Conservation (phyloP, 2,888 invertebrate species). For the Phengaris arion region DNA sequence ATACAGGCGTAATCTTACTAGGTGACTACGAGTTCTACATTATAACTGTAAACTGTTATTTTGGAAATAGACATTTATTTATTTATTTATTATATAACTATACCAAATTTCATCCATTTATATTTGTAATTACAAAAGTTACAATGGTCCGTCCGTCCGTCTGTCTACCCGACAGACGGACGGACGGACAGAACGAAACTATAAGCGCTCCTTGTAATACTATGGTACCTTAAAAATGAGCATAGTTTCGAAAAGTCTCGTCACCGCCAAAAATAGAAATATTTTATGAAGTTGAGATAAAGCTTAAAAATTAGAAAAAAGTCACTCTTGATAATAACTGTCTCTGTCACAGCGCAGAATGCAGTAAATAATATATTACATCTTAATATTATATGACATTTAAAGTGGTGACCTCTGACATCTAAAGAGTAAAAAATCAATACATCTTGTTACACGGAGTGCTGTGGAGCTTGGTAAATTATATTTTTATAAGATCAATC, state of each 20-base stretch:
- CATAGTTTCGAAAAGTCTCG: background rate
- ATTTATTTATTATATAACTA: no score
- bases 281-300: background rate
- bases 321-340: background rate
- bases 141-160: no score
- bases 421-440: constrained; percentile 16
- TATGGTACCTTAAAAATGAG: no score
- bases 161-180: no score
- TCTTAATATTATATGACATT: constrained; percentile 13
- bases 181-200: no score
- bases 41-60: no score
- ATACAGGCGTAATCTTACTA: no score
- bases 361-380: background rate
- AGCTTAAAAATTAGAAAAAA: background rate
- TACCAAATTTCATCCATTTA: no score
- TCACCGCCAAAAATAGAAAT: background rate
- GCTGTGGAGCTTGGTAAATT: background rate
- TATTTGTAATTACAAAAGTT: no score
- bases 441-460: background rate
- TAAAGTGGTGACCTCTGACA: constrained; percentile 19
- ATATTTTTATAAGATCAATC: background rate
- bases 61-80: no score
- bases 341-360: background rate
- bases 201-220: no score
- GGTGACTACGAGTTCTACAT: no score